These are phyloP conservation scores for Paragorgia papillata DNA, from an alignment of 92 coral and sea anemone species.

Conservation along the genomic window DNA sequence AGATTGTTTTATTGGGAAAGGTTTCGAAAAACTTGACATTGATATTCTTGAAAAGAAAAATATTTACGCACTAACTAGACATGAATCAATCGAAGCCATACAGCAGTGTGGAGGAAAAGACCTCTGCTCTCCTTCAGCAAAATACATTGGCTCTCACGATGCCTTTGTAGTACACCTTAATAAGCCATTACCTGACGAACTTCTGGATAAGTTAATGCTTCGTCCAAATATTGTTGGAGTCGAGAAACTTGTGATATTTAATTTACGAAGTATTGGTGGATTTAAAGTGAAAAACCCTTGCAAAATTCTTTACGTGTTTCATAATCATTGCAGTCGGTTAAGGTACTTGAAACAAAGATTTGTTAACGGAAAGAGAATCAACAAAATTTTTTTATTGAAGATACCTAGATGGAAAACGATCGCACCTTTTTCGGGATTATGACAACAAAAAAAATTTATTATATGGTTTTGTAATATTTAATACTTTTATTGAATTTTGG, in stretches of 20 bases:
- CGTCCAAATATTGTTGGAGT: slow-evolving; percentile 75
- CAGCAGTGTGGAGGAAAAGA: slow-evolving; percentile 62
- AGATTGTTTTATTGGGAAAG: slow-evolving; percentile 80
- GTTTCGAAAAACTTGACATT: slow-evolving; percentile 68
- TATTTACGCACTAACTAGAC: slow-evolving; percentile 85
- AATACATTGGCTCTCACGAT: slow-evolving; percentile 91
- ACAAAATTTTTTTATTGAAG: slow-evolving; percentile 5
- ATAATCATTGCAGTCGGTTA: slow-evolving; percentile 73
- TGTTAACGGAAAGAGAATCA: slow-evolving; percentile 19
- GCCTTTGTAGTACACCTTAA: slow-evolving; percentile 73
- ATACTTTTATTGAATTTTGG: no score
- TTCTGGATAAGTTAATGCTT: slow-evolving; percentile 61
- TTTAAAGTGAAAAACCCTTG: slow-evolving; percentile 81
- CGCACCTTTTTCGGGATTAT: slow-evolving; percentile 48
- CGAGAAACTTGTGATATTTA: slow-evolving; percentile 68
- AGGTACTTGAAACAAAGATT: slow-evolving; percentile 21
- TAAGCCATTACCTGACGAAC: slow-evolving; percentile 52
- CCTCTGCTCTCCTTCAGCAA: slow-evolving; percentile 71
- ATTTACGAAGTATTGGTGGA: slow-evolving; percentile 55
- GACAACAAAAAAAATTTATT: not conserved
- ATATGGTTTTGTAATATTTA: no score
- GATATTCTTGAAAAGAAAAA: slow-evolving; percentile 50
- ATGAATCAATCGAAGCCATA: slow-evolving; percentile 58
- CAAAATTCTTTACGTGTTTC: slow-evolving; percentile 66
- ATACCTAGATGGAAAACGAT: slow-evolving; percentile 30